These are phyloP conservation scores for Melanotaenia pygmaea DNA, from an alignment of 2,797 vertebrate species.

Conservation along the genomic window DNA sequence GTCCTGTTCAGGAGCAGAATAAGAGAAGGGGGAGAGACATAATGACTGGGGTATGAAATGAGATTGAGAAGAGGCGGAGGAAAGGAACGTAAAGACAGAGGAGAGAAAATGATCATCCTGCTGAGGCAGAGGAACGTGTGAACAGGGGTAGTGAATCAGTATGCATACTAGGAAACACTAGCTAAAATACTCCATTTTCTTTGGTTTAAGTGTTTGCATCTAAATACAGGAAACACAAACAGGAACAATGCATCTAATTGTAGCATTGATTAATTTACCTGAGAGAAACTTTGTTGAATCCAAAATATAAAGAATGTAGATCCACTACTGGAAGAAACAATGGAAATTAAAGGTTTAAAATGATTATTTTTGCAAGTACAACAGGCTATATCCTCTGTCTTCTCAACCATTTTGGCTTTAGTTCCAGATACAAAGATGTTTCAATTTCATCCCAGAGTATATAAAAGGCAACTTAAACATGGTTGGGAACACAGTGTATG, in stretches of 20 bases:
- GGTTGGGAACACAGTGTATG: background rate
- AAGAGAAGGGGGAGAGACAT: constrained; percentile 63
- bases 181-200: constrained; percentile 7
- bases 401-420: background rate
- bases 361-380: background rate
- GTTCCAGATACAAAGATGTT: background rate
- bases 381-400: background rate
- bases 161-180: constrained; percentile 32
- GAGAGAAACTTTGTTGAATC: constrained; percentile 2
- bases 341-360: background rate
- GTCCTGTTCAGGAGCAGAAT: constrained; percentile 72
- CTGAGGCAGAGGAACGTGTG: constrained; percentile 47
- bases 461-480: background rate
- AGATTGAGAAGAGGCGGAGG: constrained; percentile 74
- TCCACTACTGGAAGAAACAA: no score
- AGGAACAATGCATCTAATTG: background rate
- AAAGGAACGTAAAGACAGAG: constrained; percentile 65
- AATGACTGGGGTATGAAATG: constrained; percentile 79
- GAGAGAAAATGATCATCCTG: constrained; percentile 71
- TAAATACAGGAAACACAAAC: background rate
- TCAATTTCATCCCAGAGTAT: background rate
- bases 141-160: constrained; percentile 22
- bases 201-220: constrained; percentile 8
- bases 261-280: background rate
- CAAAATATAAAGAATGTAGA: background rate